Evolutionary conservation across 2,113 vertebrate species (phyloP), one percentile per base, ranked within the genome.

Genomic region (Protobothrops flavoviridis): DNA sequence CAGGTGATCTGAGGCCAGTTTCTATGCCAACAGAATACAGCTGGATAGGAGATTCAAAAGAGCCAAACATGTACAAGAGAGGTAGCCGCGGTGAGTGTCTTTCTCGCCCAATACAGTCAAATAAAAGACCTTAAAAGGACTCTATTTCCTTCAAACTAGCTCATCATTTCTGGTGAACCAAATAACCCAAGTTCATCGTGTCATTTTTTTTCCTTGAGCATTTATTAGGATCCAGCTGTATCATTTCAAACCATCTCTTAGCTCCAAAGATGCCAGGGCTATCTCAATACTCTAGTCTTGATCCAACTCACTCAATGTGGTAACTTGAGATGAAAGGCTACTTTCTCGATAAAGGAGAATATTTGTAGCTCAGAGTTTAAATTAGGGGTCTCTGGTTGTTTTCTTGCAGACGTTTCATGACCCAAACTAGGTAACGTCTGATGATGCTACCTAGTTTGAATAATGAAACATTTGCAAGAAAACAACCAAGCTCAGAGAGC

Each of bases 1-100:
- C 97, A 99, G 99, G 98, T 97, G 99, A 99, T 96, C 97, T 98
- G 97, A 98, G 98, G 95, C 98, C 98, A 24, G 96, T 99, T 96
- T 98, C 97, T 45, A 98, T 98, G 97, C 98, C 98, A 53, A 97
- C 98, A 52, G 98, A 98, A 96, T 98, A 98, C 98, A 98, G 97
- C 90, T 98, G 98, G 98, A 98, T 98, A 96, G 98, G 97, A 92
- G 98, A 98, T 95, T 95, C 98, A 94, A 98, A 98, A 97, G 98
- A 99, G 93, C 98, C 98, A 95, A 97, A 97, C 93, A 94, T 98
- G 97, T 98, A 98, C 96, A 98, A 98, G 95, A 98, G 98, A 96
- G 98, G 98, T 94, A 98, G 98, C 96, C 98, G 98, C 98, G 98
- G 98, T 99, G 96, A 98, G 97, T 97, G 24, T 90, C 92, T 93